A percentile compares a stretch with the other conserved stretches of the same genome.
phyloP scores from a whole-genome alignment of 2,888 invertebrate species.

The Prosapia bicincta region DNA sequence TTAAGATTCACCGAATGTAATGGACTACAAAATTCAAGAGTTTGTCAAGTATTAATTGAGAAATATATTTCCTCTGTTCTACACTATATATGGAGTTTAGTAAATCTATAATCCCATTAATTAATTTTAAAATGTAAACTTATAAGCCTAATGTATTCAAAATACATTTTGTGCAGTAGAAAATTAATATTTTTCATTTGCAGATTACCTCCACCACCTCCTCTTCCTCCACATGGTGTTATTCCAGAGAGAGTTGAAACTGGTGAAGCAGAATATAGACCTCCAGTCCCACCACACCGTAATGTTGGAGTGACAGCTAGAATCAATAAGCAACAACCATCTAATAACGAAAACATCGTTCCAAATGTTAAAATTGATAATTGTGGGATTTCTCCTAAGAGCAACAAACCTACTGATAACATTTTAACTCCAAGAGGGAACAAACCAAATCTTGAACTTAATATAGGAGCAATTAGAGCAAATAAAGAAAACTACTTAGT shows the following conservation, averaged over 20 bases:
- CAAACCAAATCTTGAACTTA: constrained; percentile 36
- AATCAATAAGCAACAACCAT: constrained; percentile 11
- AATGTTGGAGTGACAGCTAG: constrained; percentile 54
- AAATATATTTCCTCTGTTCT: no score
- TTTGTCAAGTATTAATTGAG: no score
- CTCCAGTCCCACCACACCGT: constrained; percentile 85
- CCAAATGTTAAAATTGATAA: not conserved
- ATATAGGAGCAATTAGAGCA: not conserved
- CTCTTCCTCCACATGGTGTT: constrained; percentile 31
- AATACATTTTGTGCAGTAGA: no score
- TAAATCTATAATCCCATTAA: no score
- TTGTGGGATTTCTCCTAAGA: not conserved
- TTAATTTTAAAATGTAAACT: no score
- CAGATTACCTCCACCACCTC: constrained; percentile 29
- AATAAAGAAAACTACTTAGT: constrained; percentile 45
- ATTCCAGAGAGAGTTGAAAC: constrained; percentile 19
- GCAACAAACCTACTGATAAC: not conserved
- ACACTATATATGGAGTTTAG: no score
- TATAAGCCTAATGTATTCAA: no score
- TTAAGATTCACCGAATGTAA: no score
- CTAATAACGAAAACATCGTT: not conserved
- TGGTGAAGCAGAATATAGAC: constrained; percentile 62
- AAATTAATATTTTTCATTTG: no score
- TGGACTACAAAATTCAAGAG: no score
- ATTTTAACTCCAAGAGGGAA: not conserved